Conservation (phyloP, 2,888 invertebrate species). For the Scelioninae gen. 2 region DNA sequence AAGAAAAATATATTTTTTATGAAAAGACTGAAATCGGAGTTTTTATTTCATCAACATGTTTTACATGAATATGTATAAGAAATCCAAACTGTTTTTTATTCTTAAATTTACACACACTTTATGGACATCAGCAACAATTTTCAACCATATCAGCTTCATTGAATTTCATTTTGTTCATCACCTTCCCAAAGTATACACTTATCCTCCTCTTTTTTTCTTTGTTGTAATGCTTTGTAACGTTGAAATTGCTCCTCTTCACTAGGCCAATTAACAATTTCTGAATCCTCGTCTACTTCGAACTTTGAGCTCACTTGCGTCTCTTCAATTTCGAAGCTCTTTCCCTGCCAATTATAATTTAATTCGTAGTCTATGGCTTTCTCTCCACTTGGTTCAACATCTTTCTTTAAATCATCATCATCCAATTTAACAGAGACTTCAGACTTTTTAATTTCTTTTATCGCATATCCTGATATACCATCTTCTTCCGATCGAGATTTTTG, state of each 20-base stretch:
- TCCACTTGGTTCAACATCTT: constrained; percentile 35
- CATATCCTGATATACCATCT: constrained; percentile 67
- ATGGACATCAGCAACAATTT: constrained; percentile 16
- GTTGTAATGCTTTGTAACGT: constrained; percentile 41
- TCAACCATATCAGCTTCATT: constrained; percentile 23
- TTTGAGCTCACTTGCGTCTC: constrained; percentile 60
- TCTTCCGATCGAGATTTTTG: constrained; percentile 74
- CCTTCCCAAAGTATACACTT: constrained; percentile 66
- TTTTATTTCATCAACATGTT: constrained; percentile 37
- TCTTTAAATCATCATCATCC: constrained; percentile 33
- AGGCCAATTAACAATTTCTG: constrained; percentile 63
- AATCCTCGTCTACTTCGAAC: constrained; percentile 58
- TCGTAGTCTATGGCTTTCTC: constrained; percentile 41
- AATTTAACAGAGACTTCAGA: constrained; percentile 35
- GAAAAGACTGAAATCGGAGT: constrained; percentile 48
- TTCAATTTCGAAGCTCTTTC: constrained; percentile 62
- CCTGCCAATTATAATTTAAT: constrained; percentile 58
- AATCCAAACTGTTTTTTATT: constrained; percentile 19
- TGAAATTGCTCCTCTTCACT: constrained; percentile 65
- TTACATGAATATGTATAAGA: constrained; percentile 35
- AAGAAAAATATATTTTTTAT: constrained; percentile 48
- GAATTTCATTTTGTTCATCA: constrained; percentile 59
- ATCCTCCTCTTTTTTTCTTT: constrained; percentile 65
- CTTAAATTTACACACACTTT: constrained; percentile 16
- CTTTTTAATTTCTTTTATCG: constrained; percentile 63